phyloP scores from a whole-genome alignment of 2,797 vertebrate genomes.

The Lacerta viridis region DNA sequence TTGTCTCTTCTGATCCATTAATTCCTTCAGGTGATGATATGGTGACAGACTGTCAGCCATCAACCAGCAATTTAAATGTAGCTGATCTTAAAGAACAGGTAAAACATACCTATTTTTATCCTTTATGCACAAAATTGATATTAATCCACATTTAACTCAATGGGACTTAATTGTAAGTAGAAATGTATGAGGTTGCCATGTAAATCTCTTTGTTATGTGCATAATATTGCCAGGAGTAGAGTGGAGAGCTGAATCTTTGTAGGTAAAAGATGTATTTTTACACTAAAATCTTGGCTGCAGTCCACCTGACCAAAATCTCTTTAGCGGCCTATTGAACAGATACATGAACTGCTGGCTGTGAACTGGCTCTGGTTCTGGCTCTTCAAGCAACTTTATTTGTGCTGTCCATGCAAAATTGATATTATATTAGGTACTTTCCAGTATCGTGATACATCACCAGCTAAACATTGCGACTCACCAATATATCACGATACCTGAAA shows the following conservation, averaged over 20 bases:
- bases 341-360: no score
- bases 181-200: background rate
- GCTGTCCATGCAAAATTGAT: no score
- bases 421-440: no score
- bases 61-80: conserved; percentile 39
- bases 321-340: no score
- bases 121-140: background rate
- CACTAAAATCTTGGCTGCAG: background rate
- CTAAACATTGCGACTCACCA: no score
- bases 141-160: background rate
- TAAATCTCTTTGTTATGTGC: background rate
- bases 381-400: no score
- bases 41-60: conserved; percentile 28
- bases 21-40: conserved; percentile 56
- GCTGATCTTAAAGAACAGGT: conserved; percentile 70
- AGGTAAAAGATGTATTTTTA: background rate
- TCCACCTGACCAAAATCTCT: background rate
- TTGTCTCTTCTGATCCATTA: conserved; percentile 66
- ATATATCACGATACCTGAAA: no score
- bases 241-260: background rate
- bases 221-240: background rate
- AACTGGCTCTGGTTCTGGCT: no score
- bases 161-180: background rate
- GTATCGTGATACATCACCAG: no score
- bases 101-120: conserved; percentile 12